Conservation (phyloP, 2,113 vertebrate genomes). For the Pardalotus punctatus region DNA sequence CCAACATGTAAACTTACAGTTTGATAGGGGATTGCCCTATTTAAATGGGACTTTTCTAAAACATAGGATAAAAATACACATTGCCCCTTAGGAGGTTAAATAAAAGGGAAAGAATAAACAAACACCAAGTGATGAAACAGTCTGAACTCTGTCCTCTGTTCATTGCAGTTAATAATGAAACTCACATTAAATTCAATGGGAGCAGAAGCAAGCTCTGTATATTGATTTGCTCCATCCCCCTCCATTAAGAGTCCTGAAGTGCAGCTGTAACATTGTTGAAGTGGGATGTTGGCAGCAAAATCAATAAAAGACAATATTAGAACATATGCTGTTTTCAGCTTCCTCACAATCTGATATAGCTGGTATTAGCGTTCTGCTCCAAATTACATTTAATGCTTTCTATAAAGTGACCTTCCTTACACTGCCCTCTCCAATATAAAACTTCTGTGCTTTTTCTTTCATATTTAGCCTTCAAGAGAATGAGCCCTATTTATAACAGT, state of each 20-base stretch:
- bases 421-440: constrained; percentile 15
- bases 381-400: constrained; percentile 37
- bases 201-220: constrained; percentile 54
- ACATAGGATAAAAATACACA: not conserved
- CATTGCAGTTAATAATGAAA: constrained; percentile 56
- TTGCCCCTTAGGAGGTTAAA: constrained; percentile 25
- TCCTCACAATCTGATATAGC: constrained; percentile 51
- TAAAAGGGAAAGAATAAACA: constrained; percentile 21
- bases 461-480: constrained; percentile 10
- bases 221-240: constrained; percentile 67
- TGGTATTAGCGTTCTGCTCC: constrained; percentile 38
- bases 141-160: constrained; percentile 36
- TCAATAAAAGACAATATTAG: constrained; percentile 68
- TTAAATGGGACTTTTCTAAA: not conserved
- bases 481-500: not conserved
- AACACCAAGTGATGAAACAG: constrained; percentile 21
- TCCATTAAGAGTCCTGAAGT: constrained; percentile 66
- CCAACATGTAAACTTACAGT: not conserved
- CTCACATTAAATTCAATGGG: constrained; percentile 6
- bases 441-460: not conserved
- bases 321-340: constrained; percentile 51
- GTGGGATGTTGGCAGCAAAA: constrained; percentile 64
- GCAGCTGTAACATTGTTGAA: constrained; percentile 54
- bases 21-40: not conserved
- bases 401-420: constrained; percentile 37